Evolutionary conservation across 2,113 vertebrate genomes (phyloP), one percentile per base, ranked within the genome.

Genomic region (Campylomormyrus numenius): DNA sequence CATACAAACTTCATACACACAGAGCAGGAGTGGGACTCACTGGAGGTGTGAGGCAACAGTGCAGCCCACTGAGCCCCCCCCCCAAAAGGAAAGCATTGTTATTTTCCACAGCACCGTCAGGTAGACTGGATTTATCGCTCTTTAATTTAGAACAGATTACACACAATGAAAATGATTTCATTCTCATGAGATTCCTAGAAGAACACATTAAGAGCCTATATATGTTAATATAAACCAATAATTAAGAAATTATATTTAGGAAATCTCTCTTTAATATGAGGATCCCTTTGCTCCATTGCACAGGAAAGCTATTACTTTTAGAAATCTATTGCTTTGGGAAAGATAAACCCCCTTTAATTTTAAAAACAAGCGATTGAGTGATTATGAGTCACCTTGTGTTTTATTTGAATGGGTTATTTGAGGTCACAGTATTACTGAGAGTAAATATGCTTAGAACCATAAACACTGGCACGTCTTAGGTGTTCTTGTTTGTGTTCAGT

Each of bases 201-300:
- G 21, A 85, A 85, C 62, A 53, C 50, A 87, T 53, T 53, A 87
- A 85, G 52, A 45, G 53, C 52, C 53, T 89, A 35, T 48, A 89
- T 58, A n/a, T 62, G 35, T 85, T 85, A 27, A 56, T 85, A 85
- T 56, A 89, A 89, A 50, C 77, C 77, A 58, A 46, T 89, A 85
- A 89, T 89, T 89, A 89, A 58, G 74, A 89, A 85, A 89, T 46
- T 50, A 80, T 85, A 85, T 89, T 39, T 89, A 48, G 89, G 89
- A 85, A 89, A 89, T 89, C 77, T 85, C 77, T 48, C 3, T 85
- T 85, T 89, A 89, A 49, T 74, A n/a, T 62, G n/a, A 58, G 52
- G 80, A 84, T 89, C 50, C 11, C 31, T 77, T 39, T 83, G 31
- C 49, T 53, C 48, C 42, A 46, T 46, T 84, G 35, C 62, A 88